Evolutionary conservation across 2,113 vertebrate genomes (phyloP).

Genomic region (Gadus macrocephalus): DNA sequence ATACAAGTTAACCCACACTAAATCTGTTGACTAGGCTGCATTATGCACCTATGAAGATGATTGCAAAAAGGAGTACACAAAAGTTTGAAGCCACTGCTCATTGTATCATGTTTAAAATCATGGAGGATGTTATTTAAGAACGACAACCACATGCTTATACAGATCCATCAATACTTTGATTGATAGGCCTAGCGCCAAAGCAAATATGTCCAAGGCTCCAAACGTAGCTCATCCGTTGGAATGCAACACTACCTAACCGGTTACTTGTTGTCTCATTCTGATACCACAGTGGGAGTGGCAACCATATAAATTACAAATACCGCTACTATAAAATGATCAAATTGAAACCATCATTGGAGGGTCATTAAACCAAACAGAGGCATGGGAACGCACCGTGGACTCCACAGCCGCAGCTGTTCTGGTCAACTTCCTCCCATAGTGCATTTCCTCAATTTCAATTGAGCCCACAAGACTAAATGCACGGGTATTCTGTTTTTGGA

Average conservation of each 20-base stretch:
- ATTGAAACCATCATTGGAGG: slow-evolving; percentile 40
- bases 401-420: slow-evolving; percentile 61
- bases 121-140: no score
- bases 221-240: slow-evolving; percentile 44
- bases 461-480: slow-evolving; percentile 42
- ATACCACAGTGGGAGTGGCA: slow-evolving; percentile 19
- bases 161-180: no score
- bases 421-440: slow-evolving; percentile 57
- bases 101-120: no score
- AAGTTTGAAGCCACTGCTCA: no score
- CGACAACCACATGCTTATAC: no score
- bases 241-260: slow-evolving; percentile 64
- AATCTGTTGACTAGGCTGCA: neutral
- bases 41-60: neutral
- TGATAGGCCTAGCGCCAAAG: no score
- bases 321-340: neutral
- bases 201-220: no score
- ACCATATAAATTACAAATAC: slow-evolving; percentile 15
- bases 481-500: slow-evolving; percentile 27
- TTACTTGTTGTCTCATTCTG: slow-evolving; percentile 50
- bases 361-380: slow-evolving; percentile 64
- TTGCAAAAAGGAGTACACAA: neutral
- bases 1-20: slow-evolving; percentile 2
- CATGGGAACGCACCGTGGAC: slow-evolving; percentile 57
- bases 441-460: slow-evolving; percentile 62